A percentile compares a stretch with the other conserved stretches of the same genome.
phyloP scores from a whole-genome alignment of 2,888 invertebrate genomes.

The Pterostichus niger region DNA sequence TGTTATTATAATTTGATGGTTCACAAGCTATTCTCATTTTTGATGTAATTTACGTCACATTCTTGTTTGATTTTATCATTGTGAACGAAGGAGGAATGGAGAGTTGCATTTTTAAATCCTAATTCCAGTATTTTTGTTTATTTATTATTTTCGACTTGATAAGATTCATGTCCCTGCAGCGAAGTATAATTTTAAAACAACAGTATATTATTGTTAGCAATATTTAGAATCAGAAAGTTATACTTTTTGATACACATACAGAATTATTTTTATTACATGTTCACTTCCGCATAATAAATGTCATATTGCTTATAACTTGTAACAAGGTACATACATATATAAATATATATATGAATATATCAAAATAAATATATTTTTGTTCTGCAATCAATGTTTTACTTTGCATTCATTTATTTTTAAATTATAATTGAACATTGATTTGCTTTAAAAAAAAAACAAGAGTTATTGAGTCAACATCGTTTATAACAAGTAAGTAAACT shows the following conservation, averaged over 20 bases:
- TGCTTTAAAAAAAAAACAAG: too few species aligned
- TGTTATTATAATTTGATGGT: constrained; percentile 43
- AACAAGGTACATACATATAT: constrained; percentile 61
- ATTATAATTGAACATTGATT: too few species aligned
- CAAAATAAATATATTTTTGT: constrained; percentile 67
- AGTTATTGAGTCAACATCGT: too few species aligned
- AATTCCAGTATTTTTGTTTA: constrained; percentile 23
- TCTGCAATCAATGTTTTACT: constrained; percentile 37
- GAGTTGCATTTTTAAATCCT: constrained; percentile 21
- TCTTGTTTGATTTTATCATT: constrained; percentile 32
- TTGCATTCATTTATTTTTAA: not conserved
- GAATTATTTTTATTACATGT: constrained; percentile 66
- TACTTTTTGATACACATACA: constrained; percentile 65
- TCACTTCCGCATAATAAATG: constrained; percentile 65
- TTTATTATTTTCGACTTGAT: constrained; percentile 49
- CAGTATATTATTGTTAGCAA: constrained; percentile 62
- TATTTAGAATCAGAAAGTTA: constrained; percentile 64
- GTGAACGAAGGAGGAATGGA: constrained; percentile 42
- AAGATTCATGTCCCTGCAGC: constrained; percentile 20
- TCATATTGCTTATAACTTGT: constrained; percentile 66
- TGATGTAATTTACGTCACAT: constrained; percentile 34
- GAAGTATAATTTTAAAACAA: constrained; percentile 47
- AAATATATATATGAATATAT: constrained; percentile 51
- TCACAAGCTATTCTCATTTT: constrained; percentile 56
- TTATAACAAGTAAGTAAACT: too few species aligned